Percentiles rank a stretch among this genome's conserved stretches.
Evolutionary conservation across 2,888 invertebrate genomes (phyloP).

Genomic region (Habroteleia sp.): DNA sequence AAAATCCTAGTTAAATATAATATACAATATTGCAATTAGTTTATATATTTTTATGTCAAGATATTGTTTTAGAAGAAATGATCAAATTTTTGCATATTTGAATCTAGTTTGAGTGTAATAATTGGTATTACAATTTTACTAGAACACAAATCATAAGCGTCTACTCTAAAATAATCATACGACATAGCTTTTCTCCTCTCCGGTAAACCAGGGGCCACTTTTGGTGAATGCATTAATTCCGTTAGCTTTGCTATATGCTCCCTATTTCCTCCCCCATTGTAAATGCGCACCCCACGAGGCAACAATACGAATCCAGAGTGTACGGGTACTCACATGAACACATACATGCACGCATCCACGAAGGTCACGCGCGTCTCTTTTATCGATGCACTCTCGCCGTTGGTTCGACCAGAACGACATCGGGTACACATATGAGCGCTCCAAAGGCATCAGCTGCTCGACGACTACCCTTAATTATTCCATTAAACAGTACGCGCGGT

Average conservation of each 20-base stretch:
- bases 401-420: constrained; percentile 35
- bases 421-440: constrained; percentile 55
- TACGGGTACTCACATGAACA: constrained; percentile 14
- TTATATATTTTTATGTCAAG: no score
- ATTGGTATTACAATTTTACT: constrained; percentile 1
- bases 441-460: constrained; percentile 78
- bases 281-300: constrained; percentile 67
- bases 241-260: constrained; percentile 66
- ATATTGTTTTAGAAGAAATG: no score
- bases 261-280: constrained; percentile 67
- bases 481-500: constrained; percentile 79
- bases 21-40: no score
- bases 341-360: constrained; percentile 8
- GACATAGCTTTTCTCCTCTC: constrained; percentile 24
- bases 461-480: constrained; percentile 80
- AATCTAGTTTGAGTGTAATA: background rate
- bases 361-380: constrained; percentile 59
- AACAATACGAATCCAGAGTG: constrained; percentile 65
- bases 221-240: constrained; percentile 71
- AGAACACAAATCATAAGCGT: constrained; percentile 14
- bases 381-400: constrained; percentile 48
- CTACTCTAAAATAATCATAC: constrained; percentile 59
- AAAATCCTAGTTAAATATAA: no score
- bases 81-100: no score
- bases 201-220: constrained; percentile 62